Evolutionary conservation across 2,888 invertebrate species (phyloP), one percentile per base, ranked within the genome.

Genomic region (Nycteola revayana): DNA sequence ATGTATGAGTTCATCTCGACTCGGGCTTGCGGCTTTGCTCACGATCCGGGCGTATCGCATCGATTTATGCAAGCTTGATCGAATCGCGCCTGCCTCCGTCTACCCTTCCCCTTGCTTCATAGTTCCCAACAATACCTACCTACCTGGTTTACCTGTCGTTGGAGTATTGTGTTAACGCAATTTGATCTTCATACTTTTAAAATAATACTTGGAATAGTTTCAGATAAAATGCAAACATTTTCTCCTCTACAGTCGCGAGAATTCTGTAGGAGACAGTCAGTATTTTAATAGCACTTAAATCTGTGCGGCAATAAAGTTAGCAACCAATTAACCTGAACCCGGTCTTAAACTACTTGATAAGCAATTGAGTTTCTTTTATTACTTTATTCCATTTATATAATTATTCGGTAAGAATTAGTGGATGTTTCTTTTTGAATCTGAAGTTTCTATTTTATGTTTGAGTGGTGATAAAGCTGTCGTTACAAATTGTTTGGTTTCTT

Each of bases 61-160:
- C 83, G 83, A 86, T 86, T 85, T 82, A 82, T 84, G 79, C 83
- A 82, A 73, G 85, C 81, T 72, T 82, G 81, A 84, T 85, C 80
- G 79, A 82, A 79, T 78, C 78, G 66, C 66, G 58, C 63, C 63
- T 62, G 53, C 63, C 61, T 54, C 59, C 58, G 51, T 45, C 57
- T 55, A 38, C 57, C 60, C 59, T 50, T 48, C 49, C 45, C 64
- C 60, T 59, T 36, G 36, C 58, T 59, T 67, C 60, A 66, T 67
- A 74, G n/a, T n/a, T n/a, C n/a, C n/a, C n/a, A n/a, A 71, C 72
- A 71, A 74, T 76, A 71, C 75, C 69, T 65, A n/a, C n/a, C n/a
- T n/a, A n/a, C n/a, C n/a, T n/a, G 63, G 57, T 69, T 66, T 57
- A 58, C 63, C 67, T 65, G 61, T 56, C 60, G 60, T 56, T 60